A percentile compares a stretch with the other conserved stretches of the same genome.
Evolutionary conservation across 2,797 vertebrate species (phyloP).

Genomic region (Dendrocincla tyrannina): DNA sequence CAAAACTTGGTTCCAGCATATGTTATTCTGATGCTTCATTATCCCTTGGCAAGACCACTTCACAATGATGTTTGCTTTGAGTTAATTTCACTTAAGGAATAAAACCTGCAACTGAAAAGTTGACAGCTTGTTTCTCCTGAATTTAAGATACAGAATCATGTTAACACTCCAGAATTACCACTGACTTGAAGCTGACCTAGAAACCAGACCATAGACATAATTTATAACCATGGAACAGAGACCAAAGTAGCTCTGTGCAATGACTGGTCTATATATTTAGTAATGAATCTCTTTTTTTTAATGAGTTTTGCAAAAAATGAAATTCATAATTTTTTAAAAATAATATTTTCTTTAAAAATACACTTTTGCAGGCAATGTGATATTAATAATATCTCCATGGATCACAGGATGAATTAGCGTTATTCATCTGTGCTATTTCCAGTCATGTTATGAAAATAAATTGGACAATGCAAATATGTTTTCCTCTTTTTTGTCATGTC

Average conservation of each 20-base stretch:
- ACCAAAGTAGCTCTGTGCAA: neutral
- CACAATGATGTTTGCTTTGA: neutral
- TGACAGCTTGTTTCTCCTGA: neutral
- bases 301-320: neutral
- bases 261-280: neutral
- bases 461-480: neutral
- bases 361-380: neutral
- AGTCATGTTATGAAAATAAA: neutral
- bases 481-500: neutral
- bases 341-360: neutral
- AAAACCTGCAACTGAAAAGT: neutral
- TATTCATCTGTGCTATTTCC: neutral
- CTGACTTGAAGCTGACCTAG: neutral
- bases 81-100: neutral
- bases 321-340: neutral
- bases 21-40: neutral
- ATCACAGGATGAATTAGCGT: neutral
- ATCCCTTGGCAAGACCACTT: neutral
- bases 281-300: neutral
- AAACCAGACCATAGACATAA: neutral
- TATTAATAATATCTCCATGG: neutral
- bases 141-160: neutral
- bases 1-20: neutral
- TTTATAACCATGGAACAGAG: neutral
- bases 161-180: neutral